Evolutionary conservation across 1,140 invertebrate genomes (phyloP).

Genomic region (Drosophila littoralis): DNA sequence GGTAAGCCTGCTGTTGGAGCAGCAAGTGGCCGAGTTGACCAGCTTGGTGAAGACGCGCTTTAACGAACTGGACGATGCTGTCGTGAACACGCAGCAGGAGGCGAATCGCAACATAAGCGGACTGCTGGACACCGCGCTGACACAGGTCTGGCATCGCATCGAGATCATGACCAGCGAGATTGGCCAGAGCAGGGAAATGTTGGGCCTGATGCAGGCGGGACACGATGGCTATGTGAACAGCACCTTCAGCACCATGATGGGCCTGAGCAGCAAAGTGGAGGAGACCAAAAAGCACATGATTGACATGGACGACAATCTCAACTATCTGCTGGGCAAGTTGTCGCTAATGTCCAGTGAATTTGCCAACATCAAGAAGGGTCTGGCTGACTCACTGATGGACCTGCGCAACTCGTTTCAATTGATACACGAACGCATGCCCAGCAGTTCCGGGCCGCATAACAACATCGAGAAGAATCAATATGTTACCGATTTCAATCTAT

Average conservation of each 20-base stretch:
- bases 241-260: constrained; percentile 91
- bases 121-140: constrained; percentile 92
- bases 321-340: constrained; percentile 92
- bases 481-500: constrained; percentile 62
- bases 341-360: constrained; percentile 94
- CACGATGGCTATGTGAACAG: constrained; percentile 93
- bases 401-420: constrained; percentile 88
- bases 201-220: constrained; percentile 91
- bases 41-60: constrained; percentile 88
- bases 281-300: constrained; percentile 91
- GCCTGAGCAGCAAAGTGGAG: constrained; percentile 91
- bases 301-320: constrained; percentile 93
- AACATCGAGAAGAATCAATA: constrained; percentile 67
- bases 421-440: constrained; percentile 87
- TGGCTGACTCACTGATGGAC: constrained; percentile 89
- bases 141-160: constrained; percentile 94
- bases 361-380: constrained; percentile 91
- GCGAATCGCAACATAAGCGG: constrained; percentile 90
- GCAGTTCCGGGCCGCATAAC: constrained; percentile 50
- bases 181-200: constrained; percentile 89
- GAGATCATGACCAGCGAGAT: constrained; percentile 95
- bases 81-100: constrained; percentile 90
- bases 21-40: constrained; percentile 88
- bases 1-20: constrained; percentile 89
- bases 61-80: constrained; percentile 88